Evolutionary conservation across 2,797 vertebrate genomes (phyloP).

Genomic region (Euphonia xanthogaster): DNA sequence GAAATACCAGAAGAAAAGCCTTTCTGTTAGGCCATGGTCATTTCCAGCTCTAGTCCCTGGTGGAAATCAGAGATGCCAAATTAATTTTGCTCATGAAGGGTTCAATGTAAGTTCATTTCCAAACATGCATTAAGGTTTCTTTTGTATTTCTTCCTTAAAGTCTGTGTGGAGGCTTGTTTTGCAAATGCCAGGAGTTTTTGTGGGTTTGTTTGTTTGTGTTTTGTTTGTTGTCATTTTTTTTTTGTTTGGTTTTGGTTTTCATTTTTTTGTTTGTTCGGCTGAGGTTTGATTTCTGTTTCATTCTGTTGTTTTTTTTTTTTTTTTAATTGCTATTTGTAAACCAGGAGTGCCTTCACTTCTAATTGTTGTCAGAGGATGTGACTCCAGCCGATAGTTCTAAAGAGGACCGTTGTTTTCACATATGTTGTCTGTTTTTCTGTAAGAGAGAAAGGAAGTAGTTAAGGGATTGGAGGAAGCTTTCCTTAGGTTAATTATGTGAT

Average conservation of each 20-base stretch:
- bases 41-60: constrained; percentile 1
- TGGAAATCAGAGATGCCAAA: constrained; percentile 24
- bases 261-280: background rate
- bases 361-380: background rate
- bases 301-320: background rate
- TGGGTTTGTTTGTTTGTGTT: background rate
- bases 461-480: background rate
- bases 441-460: background rate
- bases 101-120: constrained; percentile 15
- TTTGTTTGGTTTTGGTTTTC: no score
- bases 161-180: background rate
- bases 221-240: background rate
- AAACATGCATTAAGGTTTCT: background rate
- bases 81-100: background rate
- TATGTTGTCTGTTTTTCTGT: background rate
- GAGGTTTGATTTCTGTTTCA: background rate
- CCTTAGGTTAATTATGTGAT: background rate
- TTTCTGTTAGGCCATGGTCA: background rate
- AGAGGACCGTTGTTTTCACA: background rate
- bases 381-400: background rate
- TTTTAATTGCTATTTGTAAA: background rate
- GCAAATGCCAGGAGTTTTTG: background rate
- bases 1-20: constrained; percentile 48
- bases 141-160: background rate
- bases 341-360: background rate